A percentile compares a stretch with the other conserved stretches of the same genome.
Evolutionary conservation across 2,797 vertebrate genomes (phyloP).

Genomic region (Protonibea diacanthus): DNA sequence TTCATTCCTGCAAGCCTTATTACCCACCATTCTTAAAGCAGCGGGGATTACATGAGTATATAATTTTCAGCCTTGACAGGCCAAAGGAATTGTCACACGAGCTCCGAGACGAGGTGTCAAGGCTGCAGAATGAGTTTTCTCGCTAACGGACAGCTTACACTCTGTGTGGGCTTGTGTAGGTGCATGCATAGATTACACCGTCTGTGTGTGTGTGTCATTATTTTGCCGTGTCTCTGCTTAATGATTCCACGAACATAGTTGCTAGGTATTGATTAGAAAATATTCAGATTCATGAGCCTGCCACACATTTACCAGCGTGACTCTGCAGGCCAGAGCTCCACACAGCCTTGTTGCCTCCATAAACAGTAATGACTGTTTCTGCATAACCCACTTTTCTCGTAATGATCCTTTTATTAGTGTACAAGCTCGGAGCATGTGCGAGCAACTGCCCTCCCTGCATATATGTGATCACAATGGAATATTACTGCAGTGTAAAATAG

Average conservation of each 20-base stretch:
- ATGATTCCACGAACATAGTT: conserved; percentile 51
- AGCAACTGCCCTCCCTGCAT: background rate
- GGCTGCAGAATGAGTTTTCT: conserved; percentile 64
- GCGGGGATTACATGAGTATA: conserved; percentile 74
- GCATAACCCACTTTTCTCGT: conserved; percentile 66
- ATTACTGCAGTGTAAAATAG: conserved; percentile 32
- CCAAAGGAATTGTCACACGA: conserved; percentile 71
- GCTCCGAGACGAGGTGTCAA: conserved; percentile 69
- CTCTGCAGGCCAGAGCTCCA: conserved; percentile 39
- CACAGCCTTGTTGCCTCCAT: conserved; percentile 60
- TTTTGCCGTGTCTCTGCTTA: conserved; percentile 42
- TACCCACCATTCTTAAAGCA: conserved; percentile 60
- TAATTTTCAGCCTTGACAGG: conserved; percentile 74
- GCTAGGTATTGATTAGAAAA: conserved; percentile 65
- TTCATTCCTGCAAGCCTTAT: conserved; percentile 62
- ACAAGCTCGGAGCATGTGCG: conserved; percentile 36
- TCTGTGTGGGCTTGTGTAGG: conserved; percentile 25
- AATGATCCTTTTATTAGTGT: conserved; percentile 70
- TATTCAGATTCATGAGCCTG: conserved; percentile 64
- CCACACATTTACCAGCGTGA: conserved; percentile 32
- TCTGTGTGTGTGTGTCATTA: conserved; percentile 2
- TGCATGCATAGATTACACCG: conserved; percentile 27
- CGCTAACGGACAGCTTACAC: conserved; percentile 55
- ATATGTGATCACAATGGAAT: conserved; percentile 30
- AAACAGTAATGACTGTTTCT: conserved; percentile 65